phyloP scores from a whole-genome alignment of 2,113 vertebrate genomes.

The Benitochromis conjunctus region DNA sequence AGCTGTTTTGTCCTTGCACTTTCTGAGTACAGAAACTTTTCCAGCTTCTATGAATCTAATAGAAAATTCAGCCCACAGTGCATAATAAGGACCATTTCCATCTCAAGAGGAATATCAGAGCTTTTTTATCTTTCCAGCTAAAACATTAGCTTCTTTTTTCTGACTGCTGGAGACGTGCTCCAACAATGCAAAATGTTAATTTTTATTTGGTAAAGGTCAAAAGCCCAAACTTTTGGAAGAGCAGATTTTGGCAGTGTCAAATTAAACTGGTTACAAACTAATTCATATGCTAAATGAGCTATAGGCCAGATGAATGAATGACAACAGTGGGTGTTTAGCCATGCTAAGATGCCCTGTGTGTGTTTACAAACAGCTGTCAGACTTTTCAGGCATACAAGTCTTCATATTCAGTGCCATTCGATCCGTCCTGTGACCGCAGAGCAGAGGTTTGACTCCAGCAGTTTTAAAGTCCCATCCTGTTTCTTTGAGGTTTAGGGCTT shows the following conservation, averaged over 20 bases:
- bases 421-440: neutral
- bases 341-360: neutral
- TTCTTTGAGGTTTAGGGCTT: neutral
- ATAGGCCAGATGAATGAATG: neutral
- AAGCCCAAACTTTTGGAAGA: neutral
- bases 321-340: neutral
- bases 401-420: constrained; percentile 26
- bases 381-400: neutral
- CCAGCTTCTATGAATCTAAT: neutral
- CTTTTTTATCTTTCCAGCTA: neutral
- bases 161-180: neutral
- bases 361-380: constrained; percentile 18
- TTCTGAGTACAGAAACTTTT: neutral
- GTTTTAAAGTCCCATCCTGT: neutral
- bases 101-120: neutral
- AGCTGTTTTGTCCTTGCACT: neutral
- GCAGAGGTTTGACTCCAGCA: neutral
- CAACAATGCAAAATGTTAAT: neutral
- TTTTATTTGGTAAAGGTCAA: neutral
- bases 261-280: neutral
- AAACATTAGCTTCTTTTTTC: neutral
- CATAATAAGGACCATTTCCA: neutral
- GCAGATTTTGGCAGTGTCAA: constrained; percentile 5
- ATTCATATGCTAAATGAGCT: constrained; percentile 15
- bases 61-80: neutral